phyloP scores from a whole-genome alignment of 2,888 invertebrate genomes.

The Agrypnus murinus region DNA sequence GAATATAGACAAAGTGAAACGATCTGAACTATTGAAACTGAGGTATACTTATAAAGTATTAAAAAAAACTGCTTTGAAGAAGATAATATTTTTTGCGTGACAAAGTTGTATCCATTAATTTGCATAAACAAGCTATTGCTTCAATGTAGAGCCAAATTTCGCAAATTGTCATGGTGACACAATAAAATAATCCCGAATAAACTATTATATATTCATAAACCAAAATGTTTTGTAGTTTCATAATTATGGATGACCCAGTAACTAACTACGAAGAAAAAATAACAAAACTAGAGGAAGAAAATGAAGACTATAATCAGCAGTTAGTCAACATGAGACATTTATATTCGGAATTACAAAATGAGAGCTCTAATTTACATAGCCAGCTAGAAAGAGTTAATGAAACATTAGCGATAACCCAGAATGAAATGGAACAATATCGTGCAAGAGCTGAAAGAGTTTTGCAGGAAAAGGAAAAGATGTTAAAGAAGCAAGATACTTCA shows the following conservation, averaged over 20 bases:
- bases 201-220: no score
- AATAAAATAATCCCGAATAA: no score
- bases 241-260: conserved; percentile 35
- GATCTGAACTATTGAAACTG: no score
- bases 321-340: conserved; percentile 66
- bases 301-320: conserved; percentile 64
- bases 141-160: no score
- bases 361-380: conserved; percentile 63
- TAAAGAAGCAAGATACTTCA: conserved; percentile 65
- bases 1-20: no score
- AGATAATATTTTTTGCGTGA: no score
- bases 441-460: conserved; percentile 86
- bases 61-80: no score
- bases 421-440: conserved; percentile 84
- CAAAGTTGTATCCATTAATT: no score
- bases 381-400: conserved; percentile 65
- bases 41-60: no score
- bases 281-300: conserved; percentile 63
- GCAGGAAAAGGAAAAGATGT: conserved; percentile 84
- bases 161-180: no score
- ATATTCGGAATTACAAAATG: conserved; percentile 66
- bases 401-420: conserved; percentile 61
- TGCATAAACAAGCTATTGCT: no score
- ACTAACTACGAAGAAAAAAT: conserved; percentile 63
- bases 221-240: conserved; percentile 20